phyloP scores from a whole-genome alignment of 2,797 vertebrate genomes.

The Gambusia yucatana region DNA sequence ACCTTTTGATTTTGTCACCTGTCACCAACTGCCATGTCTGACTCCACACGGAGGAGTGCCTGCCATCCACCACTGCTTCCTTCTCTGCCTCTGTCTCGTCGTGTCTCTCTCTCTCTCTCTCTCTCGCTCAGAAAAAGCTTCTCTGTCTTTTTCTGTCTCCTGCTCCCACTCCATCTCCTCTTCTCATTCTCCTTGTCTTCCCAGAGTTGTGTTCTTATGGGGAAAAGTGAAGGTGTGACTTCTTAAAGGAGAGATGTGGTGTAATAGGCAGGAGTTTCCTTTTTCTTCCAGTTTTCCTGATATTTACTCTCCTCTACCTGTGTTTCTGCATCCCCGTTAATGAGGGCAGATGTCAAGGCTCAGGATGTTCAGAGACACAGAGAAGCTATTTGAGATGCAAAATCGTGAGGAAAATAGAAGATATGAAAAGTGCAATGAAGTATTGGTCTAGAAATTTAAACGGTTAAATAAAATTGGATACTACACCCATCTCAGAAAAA shows the following conservation, averaged over 20 bases:
- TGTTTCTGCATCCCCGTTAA: slow-evolving; percentile 66
- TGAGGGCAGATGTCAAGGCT: slow-evolving; percentile 78
- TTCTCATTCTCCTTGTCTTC: slow-evolving; percentile 71
- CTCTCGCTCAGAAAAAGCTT: slow-evolving; percentile 68
- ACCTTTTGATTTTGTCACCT: slow-evolving; percentile 98
- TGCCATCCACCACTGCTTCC: slow-evolving; percentile 73
- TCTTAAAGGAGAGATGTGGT: slow-evolving; percentile 62
- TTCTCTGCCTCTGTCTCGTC: slow-evolving; percentile 66
- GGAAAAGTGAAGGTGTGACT: slow-evolving; percentile 67
- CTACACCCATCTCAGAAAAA: slow-evolving; percentile 45
- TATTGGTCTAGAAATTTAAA: slow-evolving; percentile 49
- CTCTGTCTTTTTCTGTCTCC: slow-evolving; percentile 73
- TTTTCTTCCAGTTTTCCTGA: slow-evolving; percentile 62
- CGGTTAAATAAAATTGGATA: slow-evolving; percentile 47
- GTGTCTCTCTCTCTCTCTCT: slow-evolving; percentile 47
- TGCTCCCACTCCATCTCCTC: slow-evolving; percentile 72
- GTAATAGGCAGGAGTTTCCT: slow-evolving; percentile 68
- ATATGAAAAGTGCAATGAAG: slow-evolving; percentile 58
- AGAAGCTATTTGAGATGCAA: slow-evolving; percentile 50
- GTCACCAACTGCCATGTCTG: slow-evolving; percentile 90
- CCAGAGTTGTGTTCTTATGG: slow-evolving; percentile 55
- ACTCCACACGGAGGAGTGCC: slow-evolving; percentile 76
- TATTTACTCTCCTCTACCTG: slow-evolving; percentile 65
- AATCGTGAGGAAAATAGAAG: slow-evolving; percentile 62
- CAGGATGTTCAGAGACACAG: slow-evolving; percentile 56